These are phyloP conservation scores for Horisme vitalbata DNA, from an alignment of 2,888 invertebrate species.

Conservation along the genomic window DNA sequence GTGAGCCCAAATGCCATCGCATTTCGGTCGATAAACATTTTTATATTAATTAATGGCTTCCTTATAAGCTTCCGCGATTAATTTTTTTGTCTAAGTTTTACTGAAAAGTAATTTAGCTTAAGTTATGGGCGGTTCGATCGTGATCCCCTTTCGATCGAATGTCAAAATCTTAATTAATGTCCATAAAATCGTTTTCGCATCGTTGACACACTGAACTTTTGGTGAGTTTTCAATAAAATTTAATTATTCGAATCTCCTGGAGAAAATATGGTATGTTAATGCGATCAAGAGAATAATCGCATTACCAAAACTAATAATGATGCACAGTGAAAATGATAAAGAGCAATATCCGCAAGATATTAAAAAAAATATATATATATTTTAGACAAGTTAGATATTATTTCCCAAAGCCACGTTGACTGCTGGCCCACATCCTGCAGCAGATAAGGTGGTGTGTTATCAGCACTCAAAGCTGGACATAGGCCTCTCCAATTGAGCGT, in stretches of 20 bases:
- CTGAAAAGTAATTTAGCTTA: slow-evolving; percentile 28
- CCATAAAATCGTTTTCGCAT: slow-evolving; percentile 20
- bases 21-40: slow-evolving; percentile 28
- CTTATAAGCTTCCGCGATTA: slow-evolving; percentile 24
- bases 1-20: slow-evolving; percentile 28
- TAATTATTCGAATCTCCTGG: slow-evolving; percentile 22
- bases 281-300: too few relatives aligned
- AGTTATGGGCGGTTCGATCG: slow-evolving; percentile 25
- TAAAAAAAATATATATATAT: too few relatives aligned
- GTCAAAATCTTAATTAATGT: slow-evolving; percentile 37
- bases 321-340: too few relatives aligned
- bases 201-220: slow-evolving; percentile 36
- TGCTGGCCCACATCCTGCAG: too few relatives aligned
- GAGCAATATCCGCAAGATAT: too few relatives aligned
- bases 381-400: too few relatives aligned
- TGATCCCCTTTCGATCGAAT: slow-evolving; percentile 35
- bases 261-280: neutral
- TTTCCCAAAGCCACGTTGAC: too few relatives aligned
- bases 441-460: too few relatives aligned
- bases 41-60: slow-evolving; percentile 32
- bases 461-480: too few relatives aligned
- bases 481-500: too few relatives aligned
- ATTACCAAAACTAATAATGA: too few relatives aligned
- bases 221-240: slow-evolving; percentile 23
- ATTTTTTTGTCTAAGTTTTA: slow-evolving; percentile 32